These are phyloP conservation scores for Oophaga sylvatica DNA, from an alignment of 2,797 vertebrate species.

Conservation along the genomic window DNA sequence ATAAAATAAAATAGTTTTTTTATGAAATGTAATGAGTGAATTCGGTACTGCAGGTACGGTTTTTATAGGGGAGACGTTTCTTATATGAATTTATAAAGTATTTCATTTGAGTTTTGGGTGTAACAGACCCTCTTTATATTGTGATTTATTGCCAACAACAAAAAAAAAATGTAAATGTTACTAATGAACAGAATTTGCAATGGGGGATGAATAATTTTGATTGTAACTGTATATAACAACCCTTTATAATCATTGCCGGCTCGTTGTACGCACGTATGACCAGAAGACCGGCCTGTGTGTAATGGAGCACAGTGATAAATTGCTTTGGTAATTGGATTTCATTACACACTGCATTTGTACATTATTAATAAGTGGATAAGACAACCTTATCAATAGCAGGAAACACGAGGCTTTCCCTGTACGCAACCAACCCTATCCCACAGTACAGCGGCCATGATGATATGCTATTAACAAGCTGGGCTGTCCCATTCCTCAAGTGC, in stretches of 20 bases:
- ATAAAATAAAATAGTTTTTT: too few species aligned
- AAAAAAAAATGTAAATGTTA: too few species aligned
- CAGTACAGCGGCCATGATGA: background rate
- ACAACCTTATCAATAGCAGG: constrained; percentile 12
- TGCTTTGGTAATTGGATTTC: constrained; percentile 46
- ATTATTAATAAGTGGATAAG: constrained; percentile 43
- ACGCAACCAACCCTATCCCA: background rate
- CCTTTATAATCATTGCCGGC: background rate
- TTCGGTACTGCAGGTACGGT: too few species aligned
- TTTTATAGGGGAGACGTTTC: too few species aligned
- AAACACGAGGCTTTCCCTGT: background rate
- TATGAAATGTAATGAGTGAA: too few species aligned
- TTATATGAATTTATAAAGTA: too few species aligned
- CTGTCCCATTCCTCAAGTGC: background rate
- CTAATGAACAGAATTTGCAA: too few species aligned
- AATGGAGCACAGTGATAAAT: constrained; percentile 19
- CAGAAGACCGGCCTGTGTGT: background rate
- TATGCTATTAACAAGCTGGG: background rate
- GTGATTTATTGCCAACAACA: too few species aligned
- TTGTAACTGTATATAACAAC: background rate
- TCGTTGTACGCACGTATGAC: background rate
- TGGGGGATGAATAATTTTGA: too few species aligned
- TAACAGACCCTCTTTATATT: too few species aligned
- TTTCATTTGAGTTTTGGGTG: too few species aligned
- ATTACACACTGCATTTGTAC: constrained; percentile 40